Evolutionary conservation across 2,888 invertebrate genomes (phyloP), one percentile per base, ranked within the genome.

Genomic region (Campoplex capitator): DNA sequence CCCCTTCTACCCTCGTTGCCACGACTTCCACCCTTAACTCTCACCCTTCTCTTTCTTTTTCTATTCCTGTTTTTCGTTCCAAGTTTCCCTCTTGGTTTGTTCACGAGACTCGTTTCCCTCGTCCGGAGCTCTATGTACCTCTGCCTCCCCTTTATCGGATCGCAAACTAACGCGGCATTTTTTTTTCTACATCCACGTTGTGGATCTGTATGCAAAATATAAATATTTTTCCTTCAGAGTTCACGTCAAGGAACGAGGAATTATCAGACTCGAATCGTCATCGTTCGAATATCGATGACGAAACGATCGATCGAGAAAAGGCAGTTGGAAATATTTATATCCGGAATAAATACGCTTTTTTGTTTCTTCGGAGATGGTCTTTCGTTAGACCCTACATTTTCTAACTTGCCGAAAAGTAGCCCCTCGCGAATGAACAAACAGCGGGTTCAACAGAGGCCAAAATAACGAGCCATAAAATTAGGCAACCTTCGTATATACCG

Each of bases 381-480:
- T 18, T 77, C 68, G 11, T 70, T 70, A 28, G 13, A 58, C 28
- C 45, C 51, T 78, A 42, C 67, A 54, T 83, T 83, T 58, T 35
- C 54, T 65, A 48, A 48, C 76, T 48, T 56, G 65, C 83, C 67
- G 48, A 38, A 79, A 65, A 79, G 23, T 73, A 73, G 67, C 56
- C 67, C 80, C 67, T 68, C 54, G 32, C 58, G 62, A 32, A 54
- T 54, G 42, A 82, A 75, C 83, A 78, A 83, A 68, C 80, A 35
- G 42, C 42, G 74, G 51, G 48, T 76, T 83, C 65, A 58, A 28
- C 75, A 32, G 62, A 62, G 78, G 48, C 82, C 74, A 73, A 85
- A 88, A 88, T 88, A 88, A 88, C 86, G 88, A 88, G 84, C 83
- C 88, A 85, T 88, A 88, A 88, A 88, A 88, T 88, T 88, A 88